phyloP scores from a whole-genome alignment of 2,797 vertebrate genomes.

The Garrulus glandarius region DNA sequence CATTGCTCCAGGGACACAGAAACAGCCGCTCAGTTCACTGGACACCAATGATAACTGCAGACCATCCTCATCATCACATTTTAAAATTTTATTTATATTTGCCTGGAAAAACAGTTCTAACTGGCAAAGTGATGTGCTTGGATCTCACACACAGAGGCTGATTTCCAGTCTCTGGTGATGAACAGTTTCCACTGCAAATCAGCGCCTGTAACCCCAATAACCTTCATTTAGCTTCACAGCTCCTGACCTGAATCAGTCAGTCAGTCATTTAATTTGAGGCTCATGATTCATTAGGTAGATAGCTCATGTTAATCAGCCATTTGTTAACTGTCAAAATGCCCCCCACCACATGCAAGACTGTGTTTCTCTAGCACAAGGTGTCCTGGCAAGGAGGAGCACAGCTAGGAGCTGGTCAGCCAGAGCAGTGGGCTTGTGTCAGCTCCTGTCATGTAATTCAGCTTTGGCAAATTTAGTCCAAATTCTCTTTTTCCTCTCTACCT shows the following conservation, averaged over 20 bases:
- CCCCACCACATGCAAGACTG: neutral
- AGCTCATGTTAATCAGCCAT: conserved; percentile 27
- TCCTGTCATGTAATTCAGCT: neutral
- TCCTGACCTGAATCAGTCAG: conserved; percentile 1
- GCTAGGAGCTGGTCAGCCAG: neutral
- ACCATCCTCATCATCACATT: neutral
- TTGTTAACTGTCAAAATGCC: conserved; percentile 45
- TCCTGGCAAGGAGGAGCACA: neutral
- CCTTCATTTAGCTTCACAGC: neutral
- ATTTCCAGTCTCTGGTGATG: neutral
- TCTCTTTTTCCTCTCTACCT: conserved; percentile 8
- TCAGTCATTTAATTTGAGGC: conserved; percentile 21
- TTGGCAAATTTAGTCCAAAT: conserved; percentile 11
- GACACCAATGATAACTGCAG: neutral
- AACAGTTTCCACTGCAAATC: neutral
- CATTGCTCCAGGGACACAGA: neutral
- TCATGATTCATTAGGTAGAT: conserved; percentile 40
- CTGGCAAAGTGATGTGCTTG: neutral
- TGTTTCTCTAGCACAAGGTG: neutral
- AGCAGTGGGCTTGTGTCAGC: neutral
- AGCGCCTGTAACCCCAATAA: fast-evolving
- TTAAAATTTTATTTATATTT: neutral
- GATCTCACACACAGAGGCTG: neutral
- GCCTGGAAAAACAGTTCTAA: neutral
- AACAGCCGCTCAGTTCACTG: neutral